Evolutionary conservation across 2,888 invertebrate genomes (phyloP).

Genomic region (Cinara cedri): DNA sequence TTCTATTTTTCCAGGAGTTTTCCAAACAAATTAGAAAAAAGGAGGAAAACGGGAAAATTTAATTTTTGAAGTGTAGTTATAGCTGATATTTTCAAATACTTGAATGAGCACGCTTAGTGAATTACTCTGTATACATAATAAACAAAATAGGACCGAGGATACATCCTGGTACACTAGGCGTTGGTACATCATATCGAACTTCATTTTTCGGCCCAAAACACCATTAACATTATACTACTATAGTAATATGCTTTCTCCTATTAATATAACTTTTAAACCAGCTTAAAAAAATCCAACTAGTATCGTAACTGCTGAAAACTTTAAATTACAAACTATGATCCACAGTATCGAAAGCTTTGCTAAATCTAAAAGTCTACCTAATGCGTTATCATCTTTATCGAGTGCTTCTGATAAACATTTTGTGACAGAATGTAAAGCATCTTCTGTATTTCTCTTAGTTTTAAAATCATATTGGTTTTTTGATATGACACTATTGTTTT

Average conservation of each 20-base stretch:
- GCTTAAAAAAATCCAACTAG: neutral
- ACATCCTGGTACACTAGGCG: neutral
- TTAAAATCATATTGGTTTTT: neutral
- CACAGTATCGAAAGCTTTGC: neutral
- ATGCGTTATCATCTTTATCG: neutral
- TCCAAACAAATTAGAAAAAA: no score
- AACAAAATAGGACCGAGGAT: neutral
- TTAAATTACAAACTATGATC: constrained; percentile 1
- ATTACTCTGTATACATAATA: no score
- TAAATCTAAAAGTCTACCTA: constrained; percentile 1
- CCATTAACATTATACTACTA: neutral
- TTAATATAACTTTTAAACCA: neutral
- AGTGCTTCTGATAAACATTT: neutral
- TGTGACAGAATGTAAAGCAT: neutral
- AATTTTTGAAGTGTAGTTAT: no score
- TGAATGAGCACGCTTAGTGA: no score
- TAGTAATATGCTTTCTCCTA: constrained; percentile 6
- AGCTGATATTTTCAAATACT: no score
- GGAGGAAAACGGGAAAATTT: no score
- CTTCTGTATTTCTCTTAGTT: neutral
- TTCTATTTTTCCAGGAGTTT: no score
- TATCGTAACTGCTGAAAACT: neutral
- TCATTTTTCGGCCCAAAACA: neutral
- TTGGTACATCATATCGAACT: neutral
- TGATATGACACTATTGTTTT: neutral